Evolutionary conservation across 1,140 invertebrate genomes (phyloP), one percentile per base, ranked within the genome.

Genomic region (Phymorhynchus buccinoides): DNA sequence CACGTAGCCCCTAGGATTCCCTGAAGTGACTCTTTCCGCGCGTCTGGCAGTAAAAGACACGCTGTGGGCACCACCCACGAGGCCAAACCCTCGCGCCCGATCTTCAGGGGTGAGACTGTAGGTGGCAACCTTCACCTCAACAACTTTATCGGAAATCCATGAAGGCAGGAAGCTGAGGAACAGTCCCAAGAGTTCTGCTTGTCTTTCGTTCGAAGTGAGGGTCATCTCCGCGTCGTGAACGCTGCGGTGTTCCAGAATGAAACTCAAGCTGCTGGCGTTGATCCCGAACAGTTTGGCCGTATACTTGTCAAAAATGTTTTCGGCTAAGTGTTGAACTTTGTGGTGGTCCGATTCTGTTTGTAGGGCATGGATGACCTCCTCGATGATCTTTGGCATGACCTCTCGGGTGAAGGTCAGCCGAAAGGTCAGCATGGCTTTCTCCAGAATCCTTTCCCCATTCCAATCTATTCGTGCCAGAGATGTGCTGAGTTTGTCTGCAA

Each of bases 161-260:
- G 3, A n/a, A 16, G 68, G 68, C 30, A 71, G 68, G 18, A 71
- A 71, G 30, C 30, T 71, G 30, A 7, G 16, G 30, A 71, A 32
- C 4, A 35, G 4, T 18, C 18, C 12, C 18, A 35, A 7, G 7
- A 71, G n/a, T 35, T 35, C 30, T 18, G 12, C 68, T 37, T 71
- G 68, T 18, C 35, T 71, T 37, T 37, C 68, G 7, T 12, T 32
- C 9, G 35, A 71, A 2, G 3, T 71, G 14, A 37, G 6, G 3
- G 68, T 71, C 68, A 71, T 32, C 7, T 27, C 27, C 7, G 68
- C 68, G 30, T 71, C 68, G 9, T 71, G 30, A 35, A 71, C 35
- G 27, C 68, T 71, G 68, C 68, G 37, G 35, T 71, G 68, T 18
- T 71, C 68, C 30, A 71, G 68, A 18, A 71, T 35, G 68, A 71